These are phyloP conservation scores for Lanistes nyassanus DNA, from an alignment of 1,140 invertebrate genomes.

Conservation along the genomic window DNA sequence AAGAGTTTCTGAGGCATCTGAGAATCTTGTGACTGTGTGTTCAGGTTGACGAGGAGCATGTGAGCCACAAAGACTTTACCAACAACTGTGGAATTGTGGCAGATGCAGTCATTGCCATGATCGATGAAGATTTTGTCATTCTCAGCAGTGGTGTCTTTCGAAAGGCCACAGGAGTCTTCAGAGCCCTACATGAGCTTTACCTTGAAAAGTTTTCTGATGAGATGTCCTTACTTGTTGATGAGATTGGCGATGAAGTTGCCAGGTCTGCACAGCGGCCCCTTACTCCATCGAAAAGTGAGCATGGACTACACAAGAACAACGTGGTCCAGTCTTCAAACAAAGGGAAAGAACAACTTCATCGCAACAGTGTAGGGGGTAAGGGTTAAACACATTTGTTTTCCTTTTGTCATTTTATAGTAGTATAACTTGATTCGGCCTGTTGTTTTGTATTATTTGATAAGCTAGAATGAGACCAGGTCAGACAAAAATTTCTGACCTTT, in stretches of 20 bases:
- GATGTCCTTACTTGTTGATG: slow-evolving; percentile 59
- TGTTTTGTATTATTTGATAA: too few relatives aligned
- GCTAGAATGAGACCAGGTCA: too few relatives aligned
- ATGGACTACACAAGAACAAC: slow-evolving; percentile 30
- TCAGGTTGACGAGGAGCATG: slow-evolving; percentile 41
- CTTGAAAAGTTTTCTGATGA: slow-evolving; percentile 62
- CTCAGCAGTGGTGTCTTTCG: slow-evolving; percentile 57
- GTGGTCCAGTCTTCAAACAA: slow-evolving; percentile 8
- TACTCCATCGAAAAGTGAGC: slow-evolving; percentile 35
- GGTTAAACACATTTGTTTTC: background rate
- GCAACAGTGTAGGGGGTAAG: slow-evolving; percentile 23
- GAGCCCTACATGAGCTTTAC: slow-evolving; percentile 57
- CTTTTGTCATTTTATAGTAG: background rate
- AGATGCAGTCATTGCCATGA: slow-evolving; percentile 56
- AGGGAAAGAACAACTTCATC: slow-evolving; percentile 15
- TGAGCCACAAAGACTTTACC: slow-evolving; percentile 50
- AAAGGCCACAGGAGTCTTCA: slow-evolving; percentile 38
- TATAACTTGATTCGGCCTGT: too few relatives aligned
- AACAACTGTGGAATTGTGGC: slow-evolving; percentile 53
- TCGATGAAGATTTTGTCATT: slow-evolving; percentile 61
- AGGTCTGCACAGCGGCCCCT: slow-evolving; percentile 33
- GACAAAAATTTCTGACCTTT: too few relatives aligned
- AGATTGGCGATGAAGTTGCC: slow-evolving; percentile 53
- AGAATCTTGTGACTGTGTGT: background rate
- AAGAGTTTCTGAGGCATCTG: too few relatives aligned